phyloP scores from a whole-genome alignment of 2,797 vertebrate species.

The Chelidonichthys spinosus region DNA sequence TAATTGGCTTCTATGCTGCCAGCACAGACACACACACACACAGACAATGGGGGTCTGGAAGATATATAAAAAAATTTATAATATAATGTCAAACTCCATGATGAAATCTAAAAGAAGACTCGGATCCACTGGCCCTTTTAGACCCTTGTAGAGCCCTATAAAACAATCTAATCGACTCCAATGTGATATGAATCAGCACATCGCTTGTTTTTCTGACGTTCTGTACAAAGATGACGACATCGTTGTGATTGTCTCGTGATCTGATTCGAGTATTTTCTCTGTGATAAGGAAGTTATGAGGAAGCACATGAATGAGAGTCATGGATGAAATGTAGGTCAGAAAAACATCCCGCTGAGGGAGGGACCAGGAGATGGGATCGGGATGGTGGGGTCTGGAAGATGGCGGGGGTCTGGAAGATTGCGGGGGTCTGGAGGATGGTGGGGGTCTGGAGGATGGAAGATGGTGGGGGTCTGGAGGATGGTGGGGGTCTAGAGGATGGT shows the following conservation, averaged over 20 bases:
- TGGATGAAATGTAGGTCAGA: conserved; percentile 80
- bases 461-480: conserved; percentile 8
- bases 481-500: not conserved
- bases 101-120: not conserved
- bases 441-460: conserved; percentile 25
- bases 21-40: not conserved
- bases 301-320: conserved; percentile 28
- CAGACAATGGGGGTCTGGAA: not conserved
- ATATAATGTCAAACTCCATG: not conserved
- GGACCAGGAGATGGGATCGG: conserved; percentile 22
- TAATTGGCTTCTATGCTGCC: conserved; percentile 48
- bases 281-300: not conserved
- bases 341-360: conserved; percentile 74
- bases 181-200: too few relatives aligned
- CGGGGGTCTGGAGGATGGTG: not conserved
- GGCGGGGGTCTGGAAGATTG: conserved; percentile 2
- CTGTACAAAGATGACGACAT: too few relatives aligned
- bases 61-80: not conserved
- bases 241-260: too few relatives aligned
- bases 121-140: too few relatives aligned
- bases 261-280: too few relatives aligned
- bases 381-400: not conserved
- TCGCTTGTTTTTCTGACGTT: too few relatives aligned
- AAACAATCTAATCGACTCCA: too few relatives aligned
- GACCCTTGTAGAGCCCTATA: too few relatives aligned